Evolutionary conservation across 1,140 invertebrate species (phyloP), one percentile per base, ranked within the genome.

Genomic region (Kradibia gibbosae): DNA sequence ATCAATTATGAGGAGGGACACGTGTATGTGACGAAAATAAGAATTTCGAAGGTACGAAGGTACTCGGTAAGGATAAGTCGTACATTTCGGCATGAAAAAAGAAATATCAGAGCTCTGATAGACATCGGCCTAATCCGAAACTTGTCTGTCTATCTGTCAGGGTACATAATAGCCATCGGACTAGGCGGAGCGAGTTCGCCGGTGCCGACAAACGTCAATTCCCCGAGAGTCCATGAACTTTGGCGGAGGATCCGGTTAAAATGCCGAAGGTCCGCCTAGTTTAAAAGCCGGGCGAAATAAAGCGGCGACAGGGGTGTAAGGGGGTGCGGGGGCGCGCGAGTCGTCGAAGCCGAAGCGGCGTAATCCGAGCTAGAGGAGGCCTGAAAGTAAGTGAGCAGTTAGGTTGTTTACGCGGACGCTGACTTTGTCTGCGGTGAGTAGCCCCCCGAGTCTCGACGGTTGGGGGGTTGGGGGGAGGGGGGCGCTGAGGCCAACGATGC

Each of bases 331-430:
- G 45, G 45, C 45, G 45, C 45, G 45, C 45, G 45, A 20, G 15
- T 11, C 20, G 50, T 53, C 22, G 50, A 53, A 22, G 50, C 5
- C 13, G n/a, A 34, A 39, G 34, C 34, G 7, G 20, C 34, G 25
- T 4, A 72, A 72, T 72, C 70, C 20, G 42, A 15, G 70, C 45
- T 45, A 45, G 62, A 50, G 39, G 70, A 72, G 70, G 10, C 5
- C 25, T 45, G 45, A 48, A 72, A 72, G 70, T 72, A 72, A 72
- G 70, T 72, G 70, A 36, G 70, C 25, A 72, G 70, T 72, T 72
- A 72, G 70, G 70, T 72, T 50, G 70, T 72, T 72, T 72, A 50
- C 42, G 70, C 34, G 70, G 25, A 48, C 13, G 5, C 34, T 11
- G 62, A 67, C 62, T 67, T 67, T 67, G 62, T 67, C 34, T n/a